These are phyloP conservation scores for Cheiracanthium punctorium DNA, from an alignment of 2,888 invertebrate genomes.

Conservation along the genomic window DNA sequence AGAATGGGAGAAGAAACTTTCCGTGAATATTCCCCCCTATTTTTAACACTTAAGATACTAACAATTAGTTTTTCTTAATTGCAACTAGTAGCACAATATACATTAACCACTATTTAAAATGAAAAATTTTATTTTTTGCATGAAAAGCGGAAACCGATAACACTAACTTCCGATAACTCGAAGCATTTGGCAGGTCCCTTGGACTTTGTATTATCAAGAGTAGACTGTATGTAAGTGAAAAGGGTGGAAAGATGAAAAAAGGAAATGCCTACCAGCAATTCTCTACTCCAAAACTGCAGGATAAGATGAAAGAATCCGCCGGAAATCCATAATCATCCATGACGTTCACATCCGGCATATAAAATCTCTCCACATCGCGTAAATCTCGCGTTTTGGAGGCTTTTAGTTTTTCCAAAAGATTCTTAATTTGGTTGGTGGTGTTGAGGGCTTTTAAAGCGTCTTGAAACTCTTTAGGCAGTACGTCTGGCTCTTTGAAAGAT, in stretches of 20 bases:
- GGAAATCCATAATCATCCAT: conserved; percentile 30
- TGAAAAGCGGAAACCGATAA: too few relatives aligned
- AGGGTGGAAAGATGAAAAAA: not conserved
- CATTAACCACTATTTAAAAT: too few relatives aligned
- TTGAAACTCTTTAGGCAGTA: not conserved
- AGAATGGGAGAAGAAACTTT: too few relatives aligned
- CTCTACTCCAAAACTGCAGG: conserved; percentile 47
- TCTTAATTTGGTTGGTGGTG: not conserved
- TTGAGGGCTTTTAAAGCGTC: conserved; percentile 5
- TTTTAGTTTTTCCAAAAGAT: conserved; percentile 26
- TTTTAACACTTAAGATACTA: too few relatives aligned
- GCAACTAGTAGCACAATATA: too few relatives aligned
- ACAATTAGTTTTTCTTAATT: too few relatives aligned
- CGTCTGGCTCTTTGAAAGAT: conserved; percentile 5
- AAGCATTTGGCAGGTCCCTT: too few relatives aligned
- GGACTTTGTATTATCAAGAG: too few relatives aligned
- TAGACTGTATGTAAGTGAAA: too few relatives aligned
- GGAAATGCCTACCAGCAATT: conserved; percentile 26
- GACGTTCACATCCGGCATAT: not conserved
- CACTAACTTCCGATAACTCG: too few relatives aligned
- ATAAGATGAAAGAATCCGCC: conserved; percentile 36
- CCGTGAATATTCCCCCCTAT: too few relatives aligned
- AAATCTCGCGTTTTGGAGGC: conserved; percentile 27
- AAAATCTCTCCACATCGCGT: conserved; percentile 41
- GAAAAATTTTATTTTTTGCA: too few relatives aligned